Conservation (phyloP, 2,113 vertebrate genomes). For the Synodontis membranacea region DNA sequence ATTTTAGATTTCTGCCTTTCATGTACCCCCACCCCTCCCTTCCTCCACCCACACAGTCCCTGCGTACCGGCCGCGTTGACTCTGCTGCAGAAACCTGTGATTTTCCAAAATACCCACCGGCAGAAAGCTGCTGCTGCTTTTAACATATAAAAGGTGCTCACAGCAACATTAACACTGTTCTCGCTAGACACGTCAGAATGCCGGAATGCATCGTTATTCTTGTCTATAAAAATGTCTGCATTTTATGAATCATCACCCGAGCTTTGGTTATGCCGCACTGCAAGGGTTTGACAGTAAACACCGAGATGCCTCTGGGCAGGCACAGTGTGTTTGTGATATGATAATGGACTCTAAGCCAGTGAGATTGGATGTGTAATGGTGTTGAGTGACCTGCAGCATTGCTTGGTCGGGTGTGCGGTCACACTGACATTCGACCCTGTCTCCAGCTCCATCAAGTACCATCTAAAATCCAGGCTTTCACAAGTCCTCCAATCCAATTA, state of each 20-base stretch:
- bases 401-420: constrained; percentile 35
- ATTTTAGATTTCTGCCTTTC: constrained; percentile 77
- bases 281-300: not conserved
- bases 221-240: constrained; percentile 2
- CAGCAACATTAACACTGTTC: constrained; percentile 50
- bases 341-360: constrained; percentile 35
- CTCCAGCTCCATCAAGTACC: constrained; percentile 52
- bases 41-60: constrained; percentile 70
- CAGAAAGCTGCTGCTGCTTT: constrained; percentile 24
- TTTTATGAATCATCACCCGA: constrained; percentile 30
- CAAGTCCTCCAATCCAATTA: constrained; percentile 63
- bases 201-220: not conserved
- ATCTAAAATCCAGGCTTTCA: constrained; percentile 58
- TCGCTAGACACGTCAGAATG: not conserved
- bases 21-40: constrained; percentile 54
- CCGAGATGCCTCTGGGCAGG: not conserved
- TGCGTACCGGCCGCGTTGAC: constrained; percentile 66
- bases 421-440: constrained; percentile 53
- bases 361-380: constrained; percentile 34
- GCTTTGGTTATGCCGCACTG: constrained; percentile 20
- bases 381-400: constrained; percentile 33
- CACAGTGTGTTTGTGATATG: not conserved
- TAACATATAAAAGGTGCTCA: constrained; percentile 53
- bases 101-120: constrained; percentile 62
- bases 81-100: constrained; percentile 68